A percentile compares a stretch with the other conserved stretches of the same genome.
These are phyloP conservation scores for Eclectus roratus DNA, from an alignment of 2,113 vertebrate species.

Conservation along the genomic window DNA sequence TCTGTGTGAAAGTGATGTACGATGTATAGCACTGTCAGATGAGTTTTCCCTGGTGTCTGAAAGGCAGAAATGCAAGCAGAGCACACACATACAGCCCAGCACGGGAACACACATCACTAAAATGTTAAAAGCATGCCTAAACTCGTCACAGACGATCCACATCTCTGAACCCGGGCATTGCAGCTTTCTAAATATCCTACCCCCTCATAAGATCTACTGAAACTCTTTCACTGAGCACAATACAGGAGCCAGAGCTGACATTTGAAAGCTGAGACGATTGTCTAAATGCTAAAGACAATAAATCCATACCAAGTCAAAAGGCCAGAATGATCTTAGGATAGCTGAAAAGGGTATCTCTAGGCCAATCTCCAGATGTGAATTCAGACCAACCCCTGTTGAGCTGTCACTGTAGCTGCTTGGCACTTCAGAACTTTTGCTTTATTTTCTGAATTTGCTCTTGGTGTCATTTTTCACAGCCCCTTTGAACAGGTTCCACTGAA, in stretches of 20 bases:
- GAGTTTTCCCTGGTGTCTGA: neutral
- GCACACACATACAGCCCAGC: neutral
- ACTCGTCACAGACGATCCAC: neutral
- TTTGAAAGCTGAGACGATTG: neutral
- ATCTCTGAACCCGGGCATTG: neutral
- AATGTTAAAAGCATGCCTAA: neutral
- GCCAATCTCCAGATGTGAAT: neutral
- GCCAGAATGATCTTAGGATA: neutral
- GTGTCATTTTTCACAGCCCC: neutral
- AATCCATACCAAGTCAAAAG: conserved; percentile 14
- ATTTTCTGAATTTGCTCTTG: neutral
- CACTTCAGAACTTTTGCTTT: neutral
- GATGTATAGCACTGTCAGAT: neutral
- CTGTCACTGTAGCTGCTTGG: neutral
- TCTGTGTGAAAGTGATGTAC: neutral
- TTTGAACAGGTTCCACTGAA: neutral
- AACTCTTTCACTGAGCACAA: neutral
- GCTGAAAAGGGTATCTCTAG: neutral
- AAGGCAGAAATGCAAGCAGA: neutral
- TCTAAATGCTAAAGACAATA: conserved; percentile 9
- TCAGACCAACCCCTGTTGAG: neutral
- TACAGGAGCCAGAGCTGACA: neutral
- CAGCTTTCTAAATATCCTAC: neutral
- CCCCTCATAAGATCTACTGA: neutral
- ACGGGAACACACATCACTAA: neutral